Evolutionary conservation across 2,797 vertebrate genomes (phyloP).

Genomic region (Tenualosa ilisha): DNA sequence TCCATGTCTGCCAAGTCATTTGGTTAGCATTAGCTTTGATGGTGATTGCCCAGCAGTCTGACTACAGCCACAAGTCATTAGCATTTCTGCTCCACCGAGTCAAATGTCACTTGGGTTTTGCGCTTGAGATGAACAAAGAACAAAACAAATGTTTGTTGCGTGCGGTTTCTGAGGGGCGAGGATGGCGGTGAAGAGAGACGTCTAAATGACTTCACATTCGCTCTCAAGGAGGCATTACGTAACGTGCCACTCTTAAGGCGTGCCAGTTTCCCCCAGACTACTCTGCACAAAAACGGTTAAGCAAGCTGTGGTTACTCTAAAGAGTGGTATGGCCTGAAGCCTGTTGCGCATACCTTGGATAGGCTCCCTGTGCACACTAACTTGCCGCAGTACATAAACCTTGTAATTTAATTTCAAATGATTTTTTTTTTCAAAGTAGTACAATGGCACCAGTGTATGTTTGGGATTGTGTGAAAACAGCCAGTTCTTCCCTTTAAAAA

Average conservation of each 20-base stretch:
- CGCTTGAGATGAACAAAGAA: neutral
- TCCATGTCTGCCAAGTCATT: constrained; percentile 3
- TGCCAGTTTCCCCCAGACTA: constrained; percentile 1
- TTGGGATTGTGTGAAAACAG: constrained; percentile 17
- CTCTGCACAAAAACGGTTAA: neutral
- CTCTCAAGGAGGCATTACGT: constrained; percentile 17
- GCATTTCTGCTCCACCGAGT: neutral
- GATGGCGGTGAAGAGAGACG: neutral
- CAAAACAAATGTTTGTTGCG: constrained; percentile 32
- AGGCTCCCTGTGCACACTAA: neutral
- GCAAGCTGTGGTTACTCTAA: constrained; percentile 2
- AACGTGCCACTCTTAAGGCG: constrained; percentile 5
- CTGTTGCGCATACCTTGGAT: constrained; percentile 17
- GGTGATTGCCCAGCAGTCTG: neutral
- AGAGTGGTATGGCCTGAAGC: neutral
- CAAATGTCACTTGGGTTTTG: neutral
- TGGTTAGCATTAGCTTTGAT: constrained; percentile 23
- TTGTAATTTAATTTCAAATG: constrained; percentile 15
- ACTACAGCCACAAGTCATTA: constrained; percentile 1
- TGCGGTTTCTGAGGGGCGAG: constrained; percentile 26
- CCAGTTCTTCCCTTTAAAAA: constrained; percentile 11
- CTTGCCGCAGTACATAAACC: constrained; percentile 22
- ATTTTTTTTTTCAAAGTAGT: neutral
- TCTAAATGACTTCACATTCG: constrained; percentile 11
- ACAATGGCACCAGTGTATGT: constrained; percentile 22